Evolutionary conservation across 2,113 vertebrate genomes (phyloP).

Genomic region (Perca fluviatilis): DNA sequence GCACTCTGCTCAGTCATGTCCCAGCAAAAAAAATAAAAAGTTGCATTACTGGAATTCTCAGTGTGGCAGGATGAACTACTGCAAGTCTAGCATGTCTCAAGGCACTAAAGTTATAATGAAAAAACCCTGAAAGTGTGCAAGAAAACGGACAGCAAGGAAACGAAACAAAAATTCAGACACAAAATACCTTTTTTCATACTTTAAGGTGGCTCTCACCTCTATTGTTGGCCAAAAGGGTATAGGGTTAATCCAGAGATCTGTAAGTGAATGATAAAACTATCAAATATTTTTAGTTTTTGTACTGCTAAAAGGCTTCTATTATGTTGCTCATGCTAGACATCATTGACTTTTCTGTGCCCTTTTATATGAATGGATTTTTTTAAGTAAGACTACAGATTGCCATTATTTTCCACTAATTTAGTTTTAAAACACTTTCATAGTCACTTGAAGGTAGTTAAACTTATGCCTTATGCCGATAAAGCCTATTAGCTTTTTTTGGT

Average conservation of each 20-base stretch:
- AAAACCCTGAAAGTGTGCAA: not conserved
- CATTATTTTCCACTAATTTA: not conserved
- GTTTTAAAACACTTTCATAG: not conserved
- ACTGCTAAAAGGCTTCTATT: not conserved
- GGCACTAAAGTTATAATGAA: not conserved
- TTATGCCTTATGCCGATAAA: not conserved
- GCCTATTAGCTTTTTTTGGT: not conserved
- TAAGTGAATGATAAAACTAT: not conserved
- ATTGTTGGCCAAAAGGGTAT: not conserved
- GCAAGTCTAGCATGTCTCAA: not conserved
- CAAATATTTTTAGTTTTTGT: not conserved
- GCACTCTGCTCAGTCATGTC: slow-evolving; percentile 36
- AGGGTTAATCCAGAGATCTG: not conserved
- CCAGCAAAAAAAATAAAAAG: slow-evolving; percentile 16
- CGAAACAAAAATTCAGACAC: not conserved
- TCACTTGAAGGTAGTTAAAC: not conserved
- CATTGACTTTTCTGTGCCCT: not conserved
- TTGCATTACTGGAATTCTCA: slow-evolving; percentile 18
- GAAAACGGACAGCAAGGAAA: not conserved
- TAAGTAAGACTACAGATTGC: not conserved
- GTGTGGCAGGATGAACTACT: slow-evolving; percentile 15
- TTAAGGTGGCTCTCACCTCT: not conserved
- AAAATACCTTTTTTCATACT: not conserved
- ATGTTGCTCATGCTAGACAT: not conserved
- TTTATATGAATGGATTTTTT: not conserved